Evolutionary conservation across 2,888 invertebrate species (phyloP).

Genomic region (Brachypalpus laphriformis): DNA sequence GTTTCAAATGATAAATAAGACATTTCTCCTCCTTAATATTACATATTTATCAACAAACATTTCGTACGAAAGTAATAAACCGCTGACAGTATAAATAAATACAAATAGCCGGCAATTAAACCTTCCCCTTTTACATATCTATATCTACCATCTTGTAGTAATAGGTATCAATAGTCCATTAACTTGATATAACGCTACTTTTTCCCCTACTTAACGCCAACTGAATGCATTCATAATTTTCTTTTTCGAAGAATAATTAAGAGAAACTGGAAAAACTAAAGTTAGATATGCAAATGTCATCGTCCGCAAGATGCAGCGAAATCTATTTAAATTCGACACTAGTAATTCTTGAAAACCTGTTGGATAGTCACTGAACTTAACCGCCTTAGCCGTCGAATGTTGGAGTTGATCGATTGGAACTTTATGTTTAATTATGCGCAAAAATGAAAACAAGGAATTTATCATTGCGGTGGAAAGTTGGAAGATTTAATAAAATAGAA

Average conservation of each 20-base stretch:
- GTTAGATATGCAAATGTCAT: conserved; percentile 19
- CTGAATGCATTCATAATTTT: background rate
- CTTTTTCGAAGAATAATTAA: conserved; percentile 8
- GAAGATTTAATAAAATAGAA: background rate
- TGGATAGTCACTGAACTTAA: conserved; percentile 28
- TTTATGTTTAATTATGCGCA: background rate
- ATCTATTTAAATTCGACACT: conserved; percentile 17
- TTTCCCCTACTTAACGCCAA: background rate
- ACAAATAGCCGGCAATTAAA: background rate
- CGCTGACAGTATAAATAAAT: background rate
- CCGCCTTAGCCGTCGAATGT: background rate
- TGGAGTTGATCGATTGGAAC: background rate
- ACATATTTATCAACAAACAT: background rate
- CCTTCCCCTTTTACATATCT: background rate
- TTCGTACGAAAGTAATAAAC: background rate
- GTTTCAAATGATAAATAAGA: background rate
- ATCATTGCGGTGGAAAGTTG: background rate
- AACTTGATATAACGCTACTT: conserved; percentile 26
- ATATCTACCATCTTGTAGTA: background rate
- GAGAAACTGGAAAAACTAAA: conserved; percentile 2
- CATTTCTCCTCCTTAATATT: background rate
- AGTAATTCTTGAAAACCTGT: conserved; percentile 8
- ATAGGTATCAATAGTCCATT: conserved; percentile 7
- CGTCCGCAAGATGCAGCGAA: conserved; percentile 5
- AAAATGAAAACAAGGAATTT: background rate